These are phyloP conservation scores for Gobiocypris rarus DNA, from an alignment of 2,113 vertebrate genomes.

Conservation along the genomic window DNA sequence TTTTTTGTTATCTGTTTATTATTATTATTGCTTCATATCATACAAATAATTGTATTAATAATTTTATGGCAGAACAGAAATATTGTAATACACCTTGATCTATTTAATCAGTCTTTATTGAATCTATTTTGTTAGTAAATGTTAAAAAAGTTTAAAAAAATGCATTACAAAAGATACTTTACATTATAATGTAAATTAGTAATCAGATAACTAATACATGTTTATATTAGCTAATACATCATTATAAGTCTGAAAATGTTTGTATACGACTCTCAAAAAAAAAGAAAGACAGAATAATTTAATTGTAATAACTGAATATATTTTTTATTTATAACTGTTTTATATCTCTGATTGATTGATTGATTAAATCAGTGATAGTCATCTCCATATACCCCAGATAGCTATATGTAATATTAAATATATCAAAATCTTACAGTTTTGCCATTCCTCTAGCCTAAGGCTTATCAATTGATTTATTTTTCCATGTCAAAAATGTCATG, in stretches of 20 bases:
- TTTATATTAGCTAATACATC: too few relatives aligned
- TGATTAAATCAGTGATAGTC: background rate
- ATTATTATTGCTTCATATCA: background rate
- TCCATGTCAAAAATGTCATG: slow-evolving; percentile 9
- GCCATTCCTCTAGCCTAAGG: background rate
- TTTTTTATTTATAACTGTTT: too few relatives aligned
- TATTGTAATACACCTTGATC: background rate
- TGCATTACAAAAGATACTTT: too few relatives aligned
- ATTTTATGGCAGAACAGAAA: background rate
- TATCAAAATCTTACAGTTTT: background rate
- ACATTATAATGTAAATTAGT: too few relatives aligned
- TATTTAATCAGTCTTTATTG: background rate
- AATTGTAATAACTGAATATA: slow-evolving; percentile 7
- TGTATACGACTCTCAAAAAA: too few relatives aligned
- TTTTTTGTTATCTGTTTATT: background rate
- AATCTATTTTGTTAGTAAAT: background rate
- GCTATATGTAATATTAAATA: background rate
- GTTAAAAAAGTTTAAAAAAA: too few relatives aligned
- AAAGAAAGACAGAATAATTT: too few relatives aligned
- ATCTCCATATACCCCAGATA: background rate
- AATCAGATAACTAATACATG: too few relatives aligned
- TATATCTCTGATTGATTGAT: too few relatives aligned
- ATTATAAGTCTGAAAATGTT: too few relatives aligned
- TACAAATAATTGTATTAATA: background rate
- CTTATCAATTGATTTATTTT: background rate